Base-by-base conservation (phyloP, 30 jellyfish, hydroid and myxozoan genomes). In the Hydractinia echinata region DNA sequence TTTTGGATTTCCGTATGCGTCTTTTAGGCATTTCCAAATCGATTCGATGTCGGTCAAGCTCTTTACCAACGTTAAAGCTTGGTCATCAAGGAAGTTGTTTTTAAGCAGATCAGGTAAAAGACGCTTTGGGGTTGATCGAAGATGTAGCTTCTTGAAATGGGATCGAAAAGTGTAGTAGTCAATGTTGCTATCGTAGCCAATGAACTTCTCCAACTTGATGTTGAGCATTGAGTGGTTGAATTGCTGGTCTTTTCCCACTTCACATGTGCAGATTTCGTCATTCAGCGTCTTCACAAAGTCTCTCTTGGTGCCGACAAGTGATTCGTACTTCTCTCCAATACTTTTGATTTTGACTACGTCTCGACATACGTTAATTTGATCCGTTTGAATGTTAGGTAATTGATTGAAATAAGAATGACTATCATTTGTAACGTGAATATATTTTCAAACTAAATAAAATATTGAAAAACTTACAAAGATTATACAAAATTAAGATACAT, bases 41-140 rank as follows among this genome's bases (percentile, higher is more conserved):
- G 82, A 61, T n/a, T 72, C 82, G 51, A 72, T 72, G 51, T 72
- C 82, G 72, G 44, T 50, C 50, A 72, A 54, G 54, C 66, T 18
- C 67, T 72, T 72, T 51, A 72, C 82, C 67, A 11, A 20, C 15
- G n/a, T n/a, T 20, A 68, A 30, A 30, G 58, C 60, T 13, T 15
- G 1, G n/a, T 60, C 70, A 13, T 60, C 70, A 60, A 60, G 3
- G 18, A 60, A 60, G 18, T 60, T 60, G 70, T 1, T 60, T 53
- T 67, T 67, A 49, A 67, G 44, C 20, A 67, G 77, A 10, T 67
- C 77, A 18, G 77, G 77, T 67, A 67, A 67, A 10, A 67, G 4
- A 67, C 4, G 77, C 4, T 67, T 67, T 67, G 77, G 77, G 4
- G 77, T 67, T 3, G 77, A 18, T 67, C 77, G 13, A 18, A 18